Conservation (phyloP, 2,888 invertebrate genomes). For the Endomychus coccineus region DNA sequence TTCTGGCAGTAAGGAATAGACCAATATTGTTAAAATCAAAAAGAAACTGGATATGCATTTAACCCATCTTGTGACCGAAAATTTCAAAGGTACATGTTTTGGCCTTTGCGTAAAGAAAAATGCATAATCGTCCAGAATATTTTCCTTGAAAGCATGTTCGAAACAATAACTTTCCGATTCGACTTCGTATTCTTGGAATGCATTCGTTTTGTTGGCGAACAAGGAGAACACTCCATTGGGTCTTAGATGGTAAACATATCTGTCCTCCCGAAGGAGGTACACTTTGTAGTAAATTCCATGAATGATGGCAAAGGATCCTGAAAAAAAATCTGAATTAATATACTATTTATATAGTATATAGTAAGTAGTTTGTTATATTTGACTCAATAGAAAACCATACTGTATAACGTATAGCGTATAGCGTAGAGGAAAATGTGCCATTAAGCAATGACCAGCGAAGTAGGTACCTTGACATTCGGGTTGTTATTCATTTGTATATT, state of each 20-base stretch:
- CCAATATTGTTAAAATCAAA: slow-evolving; percentile 7
- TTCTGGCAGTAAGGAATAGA: slow-evolving; percentile 8
- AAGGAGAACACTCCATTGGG: slow-evolving; percentile 2
- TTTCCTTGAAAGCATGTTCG: slow-evolving; percentile 11
- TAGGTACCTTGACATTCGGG: no score
- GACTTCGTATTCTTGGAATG: background rate
- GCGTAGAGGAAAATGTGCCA: no score
- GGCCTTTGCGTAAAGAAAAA: background rate
- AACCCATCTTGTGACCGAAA: slow-evolving; percentile 9
- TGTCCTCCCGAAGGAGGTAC: background rate
- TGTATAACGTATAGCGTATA: no score
- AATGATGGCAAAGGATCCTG: slow-evolving; percentile 11
- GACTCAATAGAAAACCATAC: no score
- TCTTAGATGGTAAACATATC: slow-evolving; percentile 4
- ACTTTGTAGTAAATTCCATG: slow-evolving; percentile 2
- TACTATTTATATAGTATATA: no score
- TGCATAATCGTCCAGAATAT: background rate
- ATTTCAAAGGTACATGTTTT: background rate
- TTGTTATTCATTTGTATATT: no score
- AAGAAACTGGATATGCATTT: slow-evolving; percentile 9
- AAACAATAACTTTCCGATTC: slow-evolving; percentile 6
- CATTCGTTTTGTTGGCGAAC: slow-evolving; percentile 4
- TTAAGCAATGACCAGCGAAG: no score
- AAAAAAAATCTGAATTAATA: no score
- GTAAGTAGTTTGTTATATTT: no score